Evolutionary conservation across 2,113 vertebrate species (phyloP).

Genomic region (Enhydra lutris): DNA sequence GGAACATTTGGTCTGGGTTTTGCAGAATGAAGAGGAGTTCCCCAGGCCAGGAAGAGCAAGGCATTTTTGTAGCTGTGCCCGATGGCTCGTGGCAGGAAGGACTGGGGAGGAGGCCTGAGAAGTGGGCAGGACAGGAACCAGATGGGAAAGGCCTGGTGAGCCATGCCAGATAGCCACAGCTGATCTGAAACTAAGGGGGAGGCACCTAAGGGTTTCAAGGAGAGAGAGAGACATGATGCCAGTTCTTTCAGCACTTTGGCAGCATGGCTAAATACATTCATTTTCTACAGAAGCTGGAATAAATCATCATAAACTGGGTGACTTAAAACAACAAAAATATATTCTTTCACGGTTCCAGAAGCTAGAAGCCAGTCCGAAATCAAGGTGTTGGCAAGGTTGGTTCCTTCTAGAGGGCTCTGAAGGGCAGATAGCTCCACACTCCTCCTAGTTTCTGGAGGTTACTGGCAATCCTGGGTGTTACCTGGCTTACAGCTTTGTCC

Average conservation of each 20-base stretch:
- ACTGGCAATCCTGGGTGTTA: rapidly evolving
- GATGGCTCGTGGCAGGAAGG: background rate
- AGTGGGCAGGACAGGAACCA: too few species aligned
- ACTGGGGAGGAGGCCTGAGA: background rate
- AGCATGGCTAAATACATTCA: too few species aligned
- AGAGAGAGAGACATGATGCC: background rate
- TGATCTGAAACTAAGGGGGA: background rate
- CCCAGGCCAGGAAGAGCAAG: too few species aligned
- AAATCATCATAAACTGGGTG: too few species aligned
- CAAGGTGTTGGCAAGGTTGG: rapidly evolving
- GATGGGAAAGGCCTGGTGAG: background rate
- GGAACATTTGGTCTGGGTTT: background rate
- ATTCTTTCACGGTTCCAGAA: background rate
- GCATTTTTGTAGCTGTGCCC: background rate
- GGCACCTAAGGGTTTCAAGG: background rate
- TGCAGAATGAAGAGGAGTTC: background rate
- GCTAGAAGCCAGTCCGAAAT: background rate
- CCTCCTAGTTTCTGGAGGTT: too few species aligned
- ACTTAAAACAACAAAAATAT: background rate
- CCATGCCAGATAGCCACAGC: background rate
- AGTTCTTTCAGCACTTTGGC: background rate
- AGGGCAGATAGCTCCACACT: rapidly evolving
- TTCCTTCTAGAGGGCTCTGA: background rate
- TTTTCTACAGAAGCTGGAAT: background rate
- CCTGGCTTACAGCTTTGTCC: rapidly evolving